A percentile compares a stretch with the other conserved stretches of the same genome.
Evolutionary conservation across 2,113 vertebrate genomes (phyloP).

Genomic region (Limanda limanda): DNA sequence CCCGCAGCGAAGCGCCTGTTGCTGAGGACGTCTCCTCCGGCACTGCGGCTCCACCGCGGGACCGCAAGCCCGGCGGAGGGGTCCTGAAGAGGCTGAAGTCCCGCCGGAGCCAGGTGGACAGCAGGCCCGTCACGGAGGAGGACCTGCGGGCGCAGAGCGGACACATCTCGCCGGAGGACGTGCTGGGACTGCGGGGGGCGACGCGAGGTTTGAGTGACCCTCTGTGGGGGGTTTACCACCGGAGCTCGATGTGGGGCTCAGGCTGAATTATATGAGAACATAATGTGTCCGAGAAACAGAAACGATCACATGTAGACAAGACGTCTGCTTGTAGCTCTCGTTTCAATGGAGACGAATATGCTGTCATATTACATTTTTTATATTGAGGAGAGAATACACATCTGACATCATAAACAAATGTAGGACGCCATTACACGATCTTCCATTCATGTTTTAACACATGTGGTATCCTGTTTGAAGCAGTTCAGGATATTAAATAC

Average conservation of each 20-base stretch:
- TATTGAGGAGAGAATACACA: background rate
- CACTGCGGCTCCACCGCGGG: slow-evolving; percentile 58
- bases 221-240: background rate
- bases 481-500: background rate
- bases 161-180: slow-evolving; percentile 87
- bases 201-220: slow-evolving; percentile 82
- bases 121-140: slow-evolving; percentile 85
- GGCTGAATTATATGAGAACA: background rate
- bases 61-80: slow-evolving; percentile 80
- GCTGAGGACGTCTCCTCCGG: slow-evolving; percentile 75
- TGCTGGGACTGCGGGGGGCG: slow-evolving; percentile 86
- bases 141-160: slow-evolving; percentile 84
- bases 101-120: slow-evolving; percentile 81
- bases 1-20: slow-evolving; percentile 81
- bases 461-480: background rate
- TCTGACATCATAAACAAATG: background rate
- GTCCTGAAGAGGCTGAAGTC: slow-evolving; percentile 87
- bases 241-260: background rate
- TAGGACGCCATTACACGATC: background rate
- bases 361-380: background rate
- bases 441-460: background rate
- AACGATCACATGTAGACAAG: no score
- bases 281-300: no score
- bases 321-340: background rate
- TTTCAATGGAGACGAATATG: background rate